Evolutionary conservation across 2,797 vertebrate species (phyloP).

Genomic region (Sebastes trivittatus): DNA sequence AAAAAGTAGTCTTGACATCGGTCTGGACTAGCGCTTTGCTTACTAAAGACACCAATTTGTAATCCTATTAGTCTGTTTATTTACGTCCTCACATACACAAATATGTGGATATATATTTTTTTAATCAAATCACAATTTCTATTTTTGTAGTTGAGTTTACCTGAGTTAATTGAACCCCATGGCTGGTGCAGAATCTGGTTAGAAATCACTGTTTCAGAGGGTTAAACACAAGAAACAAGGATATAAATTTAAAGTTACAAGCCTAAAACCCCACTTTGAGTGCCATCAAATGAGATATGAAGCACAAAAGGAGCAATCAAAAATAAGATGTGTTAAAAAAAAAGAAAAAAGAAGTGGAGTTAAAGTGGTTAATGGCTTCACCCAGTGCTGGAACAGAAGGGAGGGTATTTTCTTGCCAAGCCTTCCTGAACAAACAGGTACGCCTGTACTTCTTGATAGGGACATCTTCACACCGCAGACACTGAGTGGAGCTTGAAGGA

Average conservation of each 20-base stretch:
- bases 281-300: constrained; percentile 39
- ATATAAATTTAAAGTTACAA: constrained; percentile 29
- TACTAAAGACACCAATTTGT: not conserved
- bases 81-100: not conserved
- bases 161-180: not conserved
- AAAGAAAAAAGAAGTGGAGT: constrained; percentile 33
- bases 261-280: not conserved
- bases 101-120: not conserved
- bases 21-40: not conserved
- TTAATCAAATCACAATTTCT: not conserved
- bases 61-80: not conserved
- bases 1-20: not conserved
- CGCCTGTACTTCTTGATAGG: constrained; percentile 79
- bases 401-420: constrained; percentile 67
- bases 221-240: constrained; percentile 29
- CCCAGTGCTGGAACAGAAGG: constrained; percentile 48
- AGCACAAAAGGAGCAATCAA: constrained; percentile 58
- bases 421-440: constrained; percentile 77
- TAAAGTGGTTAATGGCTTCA: constrained; percentile 67
- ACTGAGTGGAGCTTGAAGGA: constrained; percentile 75
- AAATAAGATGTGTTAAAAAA: constrained; percentile 31
- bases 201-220: constrained; percentile 8
- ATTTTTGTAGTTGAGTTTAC: not conserved
- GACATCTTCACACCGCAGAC: constrained; percentile 79
- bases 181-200: not conserved